A percentile compares a stretch with the other conserved stretches of the same genome.
Evolutionary conservation across 92 coral and sea anemone species (phyloP).

Genomic region (Diadumene lineata): DNA sequence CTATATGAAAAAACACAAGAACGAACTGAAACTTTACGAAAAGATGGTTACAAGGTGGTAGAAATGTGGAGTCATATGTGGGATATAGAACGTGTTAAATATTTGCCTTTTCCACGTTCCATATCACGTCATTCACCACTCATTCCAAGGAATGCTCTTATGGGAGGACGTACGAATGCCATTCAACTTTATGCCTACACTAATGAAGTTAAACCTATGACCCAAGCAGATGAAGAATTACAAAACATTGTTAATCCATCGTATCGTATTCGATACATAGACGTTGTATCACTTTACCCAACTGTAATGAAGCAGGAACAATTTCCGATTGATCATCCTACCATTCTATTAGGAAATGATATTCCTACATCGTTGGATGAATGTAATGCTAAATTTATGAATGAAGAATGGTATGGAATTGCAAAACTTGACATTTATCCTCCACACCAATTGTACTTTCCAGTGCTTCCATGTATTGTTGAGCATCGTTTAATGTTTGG

Average conservation of each 20-base stretch:
- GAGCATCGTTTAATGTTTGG: constrained; percentile 21
- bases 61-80: constrained; percentile 4
- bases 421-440: constrained; percentile 7
- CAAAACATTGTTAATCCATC: neutral
- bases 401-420: constrained; percentile 17
- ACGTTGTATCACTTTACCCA: constrained; percentile 18
- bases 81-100: neutral
- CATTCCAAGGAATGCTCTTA: neutral
- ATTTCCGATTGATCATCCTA: constrained; percentile 23
- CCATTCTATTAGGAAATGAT: neutral
- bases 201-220: neutral
- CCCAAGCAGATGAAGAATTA: neutral
- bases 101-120: neutral
- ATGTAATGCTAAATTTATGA: neutral
- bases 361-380: constrained; percentile 2
- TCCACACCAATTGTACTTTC: constrained; percentile 9
- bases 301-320: constrained; percentile 14
- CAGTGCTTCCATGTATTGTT: constrained; percentile 21
- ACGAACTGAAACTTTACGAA: neutral
- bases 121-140: neutral
- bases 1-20: neutral
- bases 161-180: constrained; percentile 23
- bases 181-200: neutral
- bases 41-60: neutral
- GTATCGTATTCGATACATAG: constrained; percentile 8